Percentiles rank a stretch among this genome's conserved stretches.
Evolutionary conservation across 2,113 vertebrate species (phyloP).

Genomic region (Zosterops lateralis): DNA sequence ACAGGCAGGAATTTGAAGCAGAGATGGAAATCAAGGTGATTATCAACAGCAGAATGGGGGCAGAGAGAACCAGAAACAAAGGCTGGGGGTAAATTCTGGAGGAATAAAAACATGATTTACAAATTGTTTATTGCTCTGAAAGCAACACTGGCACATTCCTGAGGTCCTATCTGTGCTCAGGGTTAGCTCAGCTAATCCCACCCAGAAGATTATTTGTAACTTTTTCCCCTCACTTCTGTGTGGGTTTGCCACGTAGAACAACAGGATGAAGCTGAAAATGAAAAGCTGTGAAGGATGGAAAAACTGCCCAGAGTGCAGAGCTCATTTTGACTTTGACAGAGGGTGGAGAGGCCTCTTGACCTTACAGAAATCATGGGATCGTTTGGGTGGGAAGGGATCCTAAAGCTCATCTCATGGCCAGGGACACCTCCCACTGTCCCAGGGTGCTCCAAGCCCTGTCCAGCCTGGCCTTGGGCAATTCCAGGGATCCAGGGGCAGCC

Average conservation of each 20-base stretch:
- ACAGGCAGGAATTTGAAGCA: not conserved
- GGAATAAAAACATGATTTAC: not conserved
- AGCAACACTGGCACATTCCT: not conserved
- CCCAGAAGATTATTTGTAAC: fast-evolving
- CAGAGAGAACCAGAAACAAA: not conserved
- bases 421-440: fast-evolving
- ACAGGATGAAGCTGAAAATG: not conserved
- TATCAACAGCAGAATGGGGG: not conserved
- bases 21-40: not conserved
- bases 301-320: not conserved
- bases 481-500: not conserved
- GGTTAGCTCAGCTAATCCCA: not conserved
- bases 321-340: not conserved
- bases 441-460: fast-evolving
- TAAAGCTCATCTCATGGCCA: not conserved
- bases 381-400: not conserved
- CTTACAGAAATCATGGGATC: not conserved
- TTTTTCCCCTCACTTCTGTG: not conserved
- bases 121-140: not conserved
- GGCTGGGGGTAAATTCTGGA: not conserved
- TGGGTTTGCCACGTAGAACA: fast-evolving
- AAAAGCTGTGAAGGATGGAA: not conserved
- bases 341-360: not conserved
- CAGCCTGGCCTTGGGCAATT: fast-evolving
- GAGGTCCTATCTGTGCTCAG: fast-evolving